Evolutionary conservation across 2,113 vertebrate species (phyloP).

Genomic region (Menura novaehollandiae): DNA sequence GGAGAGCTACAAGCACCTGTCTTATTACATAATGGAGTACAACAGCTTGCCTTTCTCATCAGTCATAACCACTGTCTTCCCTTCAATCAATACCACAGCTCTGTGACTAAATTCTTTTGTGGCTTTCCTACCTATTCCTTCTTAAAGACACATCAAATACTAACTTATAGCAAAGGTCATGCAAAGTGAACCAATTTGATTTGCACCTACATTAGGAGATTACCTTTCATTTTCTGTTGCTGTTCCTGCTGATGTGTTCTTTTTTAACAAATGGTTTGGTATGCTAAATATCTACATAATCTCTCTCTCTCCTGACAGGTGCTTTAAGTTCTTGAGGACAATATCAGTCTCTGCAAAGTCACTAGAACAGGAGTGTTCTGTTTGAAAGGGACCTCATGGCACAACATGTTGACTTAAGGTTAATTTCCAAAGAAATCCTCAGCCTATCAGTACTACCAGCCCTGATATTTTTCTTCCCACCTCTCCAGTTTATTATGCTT

Average conservation of each 20-base stretch:
- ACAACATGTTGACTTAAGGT: neutral
- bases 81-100: neutral
- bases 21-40: neutral
- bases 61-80: neutral
- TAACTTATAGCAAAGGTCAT: neutral
- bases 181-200: neutral
- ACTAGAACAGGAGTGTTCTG: neutral
- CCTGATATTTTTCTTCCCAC: neutral
- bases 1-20: neutral
- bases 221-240: neutral
- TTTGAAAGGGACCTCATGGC: neutral
- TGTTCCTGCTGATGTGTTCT: neutral
- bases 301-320: neutral
- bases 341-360: neutral
- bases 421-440: neutral
- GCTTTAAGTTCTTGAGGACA: neutral
- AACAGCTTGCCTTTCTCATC: neutral
- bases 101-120: neutral
- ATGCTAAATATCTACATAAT: neutral
- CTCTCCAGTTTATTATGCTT: neutral
- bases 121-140: neutral
- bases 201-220: neutral
- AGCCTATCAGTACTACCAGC: neutral
- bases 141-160: neutral
- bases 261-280: neutral